Evolutionary conservation across 2,888 invertebrate species (phyloP).

Genomic region (Sycophila texana): DNA sequence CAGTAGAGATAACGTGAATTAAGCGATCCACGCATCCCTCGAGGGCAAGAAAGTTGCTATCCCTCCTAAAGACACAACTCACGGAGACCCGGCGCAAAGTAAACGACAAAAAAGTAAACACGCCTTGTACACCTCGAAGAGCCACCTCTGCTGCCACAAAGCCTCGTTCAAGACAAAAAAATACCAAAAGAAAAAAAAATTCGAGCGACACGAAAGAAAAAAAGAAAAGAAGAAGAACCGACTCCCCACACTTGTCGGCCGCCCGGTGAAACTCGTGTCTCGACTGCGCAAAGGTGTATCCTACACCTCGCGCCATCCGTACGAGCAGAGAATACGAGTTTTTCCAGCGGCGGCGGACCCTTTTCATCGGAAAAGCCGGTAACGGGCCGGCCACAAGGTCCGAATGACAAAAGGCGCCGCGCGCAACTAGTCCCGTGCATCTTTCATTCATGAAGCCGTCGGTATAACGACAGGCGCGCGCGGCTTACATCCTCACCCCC

Average conservation of each 20-base stretch:
- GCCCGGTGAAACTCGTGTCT: slow-evolving; percentile 12
- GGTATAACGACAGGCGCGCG: slow-evolving; percentile 21
- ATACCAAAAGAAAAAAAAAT: no score
- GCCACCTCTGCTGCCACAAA: background rate
- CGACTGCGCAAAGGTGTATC: background rate
- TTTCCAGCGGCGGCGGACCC: slow-evolving; percentile 21
- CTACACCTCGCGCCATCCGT: background rate
- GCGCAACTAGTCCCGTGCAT: slow-evolving; percentile 43
- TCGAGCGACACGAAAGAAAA: background rate
- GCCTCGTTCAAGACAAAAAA: background rate
- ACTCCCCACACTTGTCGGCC: background rate
- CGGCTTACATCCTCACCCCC: slow-evolving; percentile 1
- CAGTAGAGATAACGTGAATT: no score
- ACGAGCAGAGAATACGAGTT: slow-evolving; percentile 16
- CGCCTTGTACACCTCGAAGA: background rate
- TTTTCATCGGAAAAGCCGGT: slow-evolving; percentile 16
- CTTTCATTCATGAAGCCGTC: slow-evolving; percentile 53
- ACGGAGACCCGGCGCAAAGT: background rate
- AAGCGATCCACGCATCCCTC: no score
- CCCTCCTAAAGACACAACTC: no score
- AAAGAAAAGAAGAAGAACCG: background rate
- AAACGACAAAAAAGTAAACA: background rate
- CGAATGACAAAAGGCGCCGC: no score
- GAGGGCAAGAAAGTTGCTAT: no score
- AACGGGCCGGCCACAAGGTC: no score